A percentile compares a stretch with the other conserved stretches of the same genome.
Conservation (phyloP, 1,140 invertebrate species). For the Anthonomus grandis region DNA sequence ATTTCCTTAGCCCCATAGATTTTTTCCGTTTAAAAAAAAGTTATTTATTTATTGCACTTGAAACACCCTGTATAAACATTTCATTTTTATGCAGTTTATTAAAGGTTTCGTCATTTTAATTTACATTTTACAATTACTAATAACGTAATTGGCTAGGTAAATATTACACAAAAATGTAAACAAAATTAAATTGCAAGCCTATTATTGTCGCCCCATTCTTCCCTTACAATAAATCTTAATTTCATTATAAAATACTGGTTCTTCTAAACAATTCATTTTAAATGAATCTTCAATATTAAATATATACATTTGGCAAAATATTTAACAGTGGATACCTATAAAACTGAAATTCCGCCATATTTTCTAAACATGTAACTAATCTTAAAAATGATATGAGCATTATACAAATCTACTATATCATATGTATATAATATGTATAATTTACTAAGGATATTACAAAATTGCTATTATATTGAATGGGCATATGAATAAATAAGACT, state of each 20-base stretch:
- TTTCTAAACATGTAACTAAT: conserved; percentile 1
- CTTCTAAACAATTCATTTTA: conserved; percentile 12
- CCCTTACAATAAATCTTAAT: conserved; percentile 4
- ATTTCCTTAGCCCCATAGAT: no score
- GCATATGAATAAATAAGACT: no score
- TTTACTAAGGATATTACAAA: conserved; percentile 16
- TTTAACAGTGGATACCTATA: not conserved
- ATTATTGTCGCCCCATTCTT: conserved; percentile 24
- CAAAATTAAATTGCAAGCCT: no score
- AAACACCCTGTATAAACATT: no score
- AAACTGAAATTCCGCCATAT: conserved; percentile 6
- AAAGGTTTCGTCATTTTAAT: no score
- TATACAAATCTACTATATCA: conserved; percentile 8
- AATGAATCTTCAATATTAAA: conserved; percentile 12
- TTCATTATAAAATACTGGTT: conserved; percentile 19
- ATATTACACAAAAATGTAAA: no score
- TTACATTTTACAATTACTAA: no score
- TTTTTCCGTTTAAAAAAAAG: no score
- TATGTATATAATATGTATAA: not conserved
- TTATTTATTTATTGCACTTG: no score
- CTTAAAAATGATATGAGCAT: conserved; percentile 43
- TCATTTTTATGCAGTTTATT: no score
- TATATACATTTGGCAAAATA: not conserved
- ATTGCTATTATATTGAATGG: no score
- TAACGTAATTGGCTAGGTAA: no score